These are phyloP conservation scores for Aricia artaxerxes DNA, from an alignment of 2,888 invertebrate genomes.

Conservation along the genomic window DNA sequence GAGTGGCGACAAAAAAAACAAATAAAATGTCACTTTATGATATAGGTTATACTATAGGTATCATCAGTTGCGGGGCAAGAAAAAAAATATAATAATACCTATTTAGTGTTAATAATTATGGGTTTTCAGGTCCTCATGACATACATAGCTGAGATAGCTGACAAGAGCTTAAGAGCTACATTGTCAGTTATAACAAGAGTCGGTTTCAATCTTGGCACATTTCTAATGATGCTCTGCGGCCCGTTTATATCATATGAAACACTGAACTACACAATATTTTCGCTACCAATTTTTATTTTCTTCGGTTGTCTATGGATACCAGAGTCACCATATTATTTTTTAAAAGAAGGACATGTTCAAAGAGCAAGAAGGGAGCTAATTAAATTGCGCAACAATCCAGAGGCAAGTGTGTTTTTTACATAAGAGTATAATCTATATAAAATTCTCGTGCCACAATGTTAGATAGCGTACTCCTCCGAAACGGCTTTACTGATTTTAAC, in stretches of 20 bases:
- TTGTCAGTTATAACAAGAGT: constrained; percentile 56
- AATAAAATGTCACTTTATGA: no score
- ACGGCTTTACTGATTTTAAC: no score
- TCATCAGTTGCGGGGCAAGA: no score
- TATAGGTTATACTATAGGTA: no score
- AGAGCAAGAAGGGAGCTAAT: constrained; percentile 64
- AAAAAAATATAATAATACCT: no score
- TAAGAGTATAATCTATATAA: no score
- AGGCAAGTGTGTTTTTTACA: constrained; percentile 46
- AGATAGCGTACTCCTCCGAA: no score
- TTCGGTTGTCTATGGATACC: constrained; percentile 77
- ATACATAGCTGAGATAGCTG: constrained; percentile 68
- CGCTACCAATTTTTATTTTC: constrained; percentile 70
- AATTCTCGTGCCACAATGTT: no score
- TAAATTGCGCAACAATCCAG: constrained; percentile 58
- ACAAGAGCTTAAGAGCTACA: constrained; percentile 66
- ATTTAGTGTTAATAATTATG: neutral
- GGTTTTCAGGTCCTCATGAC: constrained; percentile 61
- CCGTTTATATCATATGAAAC: constrained; percentile 60
- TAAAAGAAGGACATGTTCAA: constrained; percentile 72
- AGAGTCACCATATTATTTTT: constrained; percentile 80
- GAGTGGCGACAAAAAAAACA: no score
- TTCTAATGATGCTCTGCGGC: constrained; percentile 64
- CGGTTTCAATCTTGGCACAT: constrained; percentile 62
- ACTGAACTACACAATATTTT: constrained; percentile 64